Evolutionary conservation across 2,113 vertebrate genomes (phyloP), one percentile per base, ranked within the genome.

Genomic region (Heterocephalus glaber): DNA sequence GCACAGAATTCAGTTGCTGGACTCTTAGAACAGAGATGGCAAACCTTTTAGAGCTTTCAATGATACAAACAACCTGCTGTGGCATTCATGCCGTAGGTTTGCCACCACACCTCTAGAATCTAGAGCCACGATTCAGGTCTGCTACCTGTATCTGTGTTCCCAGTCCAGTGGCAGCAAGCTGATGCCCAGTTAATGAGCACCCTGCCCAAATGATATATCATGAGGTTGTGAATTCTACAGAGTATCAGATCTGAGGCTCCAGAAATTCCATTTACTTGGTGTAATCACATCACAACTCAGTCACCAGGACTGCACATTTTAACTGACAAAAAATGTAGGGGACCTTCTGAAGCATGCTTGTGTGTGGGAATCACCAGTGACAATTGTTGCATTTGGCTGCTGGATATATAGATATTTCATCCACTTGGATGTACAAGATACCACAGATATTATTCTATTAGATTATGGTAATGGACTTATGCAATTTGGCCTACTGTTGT

Each of bases 271-370:
- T 77, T 54, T 24, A n/a, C 1, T 80, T 86, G 16, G 10, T 76
- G 54, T 58, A 92, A 60, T 83, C 80, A 79, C 85, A 86, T 92
- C 79, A 79, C 49, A 47, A 7, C 63, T 95, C 61, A 77, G 74
- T 41, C 35, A 74, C 5, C 20, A 8, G 52, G 24, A 14, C 60
- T 91, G 24, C 9, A 20, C n/a, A 49, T 68, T 96, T 77, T 93
- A 30, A 66, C 7, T 4, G 20, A 79, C 52, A 93, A 89, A 82
- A 47, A 47, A 58, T 26, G 20, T 24, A 49, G 20, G 35, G 38
- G 44, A 65, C 13, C 74, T 82, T 86, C 61, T 38, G 72, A 61
- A 84, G 44, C 49, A 52, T 77, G 65, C 33, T 84, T 83, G 17
- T 74, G 83, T 77, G 52, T 16, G 77, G 13, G 35, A 76, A 74